Evolutionary conservation across 2,113 vertebrate genomes (phyloP).

Genomic region (Phalacrocorax pelagicus): DNA sequence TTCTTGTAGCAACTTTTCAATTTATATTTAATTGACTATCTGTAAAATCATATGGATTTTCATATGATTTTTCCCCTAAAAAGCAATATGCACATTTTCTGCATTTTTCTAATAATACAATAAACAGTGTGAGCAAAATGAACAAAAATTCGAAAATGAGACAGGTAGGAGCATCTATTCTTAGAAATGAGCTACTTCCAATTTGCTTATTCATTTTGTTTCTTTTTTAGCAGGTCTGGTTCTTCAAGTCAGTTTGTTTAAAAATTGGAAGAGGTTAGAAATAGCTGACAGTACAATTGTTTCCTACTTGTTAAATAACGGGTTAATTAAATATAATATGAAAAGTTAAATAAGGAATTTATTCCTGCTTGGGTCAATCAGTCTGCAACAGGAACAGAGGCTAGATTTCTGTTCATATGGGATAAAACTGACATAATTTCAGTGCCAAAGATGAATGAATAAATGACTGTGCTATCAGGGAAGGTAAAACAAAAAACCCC

Average conservation of each 20-base stretch:
- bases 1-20: background rate
- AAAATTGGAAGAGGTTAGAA: background rate
- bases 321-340: background rate
- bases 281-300: background rate
- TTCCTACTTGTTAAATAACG: background rate
- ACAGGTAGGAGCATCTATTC: background rate
- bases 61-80: background rate
- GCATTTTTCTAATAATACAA: background rate
- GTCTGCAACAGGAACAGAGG: background rate
- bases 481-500: background rate
- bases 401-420: background rate
- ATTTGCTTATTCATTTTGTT: background rate
- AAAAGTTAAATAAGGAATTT: background rate
- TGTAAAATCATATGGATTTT: background rate
- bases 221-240: background rate
- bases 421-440: background rate
- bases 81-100: background rate
- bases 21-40: conserved; percentile 28
- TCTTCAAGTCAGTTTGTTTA: background rate
- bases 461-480: background rate
- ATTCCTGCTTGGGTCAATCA: background rate
- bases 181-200: background rate
- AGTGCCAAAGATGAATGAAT: background rate
- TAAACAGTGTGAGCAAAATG: background rate
- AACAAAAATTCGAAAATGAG: background rate